These are phyloP conservation scores for Apoda limacodes DNA, from an alignment of 2,888 invertebrate species.

Conservation along the genomic window DNA sequence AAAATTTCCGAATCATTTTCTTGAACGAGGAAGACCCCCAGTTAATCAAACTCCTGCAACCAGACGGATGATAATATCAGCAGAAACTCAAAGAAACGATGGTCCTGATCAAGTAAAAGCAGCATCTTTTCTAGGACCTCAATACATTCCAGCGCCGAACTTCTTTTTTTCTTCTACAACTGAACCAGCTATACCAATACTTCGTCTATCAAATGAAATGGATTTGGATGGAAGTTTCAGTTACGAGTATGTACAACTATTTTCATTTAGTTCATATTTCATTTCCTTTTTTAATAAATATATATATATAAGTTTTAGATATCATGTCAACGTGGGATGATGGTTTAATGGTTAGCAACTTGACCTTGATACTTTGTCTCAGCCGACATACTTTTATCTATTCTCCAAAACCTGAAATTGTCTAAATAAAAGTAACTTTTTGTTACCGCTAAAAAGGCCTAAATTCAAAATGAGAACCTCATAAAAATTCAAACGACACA, in stretches of 20 bases:
- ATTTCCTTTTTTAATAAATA: too few species aligned
- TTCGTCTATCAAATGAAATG: constrained; percentile 66
- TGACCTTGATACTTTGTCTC: too few species aligned
- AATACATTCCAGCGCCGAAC: constrained; percentile 40
- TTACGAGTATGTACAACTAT: constrained; percentile 53
- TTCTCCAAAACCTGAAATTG: too few species aligned
- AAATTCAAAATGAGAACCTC: too few species aligned
- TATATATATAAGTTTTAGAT: too few species aligned
- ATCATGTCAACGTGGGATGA: too few species aligned
- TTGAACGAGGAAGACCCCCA: constrained; percentile 19
- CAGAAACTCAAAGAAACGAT: constrained; percentile 39
- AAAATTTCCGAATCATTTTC: constrained; percentile 31
- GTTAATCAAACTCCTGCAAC: constrained; percentile 31
- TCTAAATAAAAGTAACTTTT: too few species aligned
- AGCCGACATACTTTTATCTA: too few species aligned
- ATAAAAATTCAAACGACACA: too few species aligned
- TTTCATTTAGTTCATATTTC: too few species aligned
- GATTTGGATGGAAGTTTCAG: constrained; percentile 68
- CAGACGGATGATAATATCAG: constrained; percentile 42
- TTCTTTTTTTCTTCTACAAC: constrained; percentile 49
- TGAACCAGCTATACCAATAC: constrained; percentile 61
- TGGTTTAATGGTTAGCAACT: too few species aligned
- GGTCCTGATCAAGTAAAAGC: constrained; percentile 39
- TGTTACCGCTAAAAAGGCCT: too few species aligned
- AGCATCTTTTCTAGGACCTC: constrained; percentile 32